These are phyloP conservation scores for Rhodophaea formosa DNA, from an alignment of 2,888 invertebrate genomes.

Conservation along the genomic window DNA sequence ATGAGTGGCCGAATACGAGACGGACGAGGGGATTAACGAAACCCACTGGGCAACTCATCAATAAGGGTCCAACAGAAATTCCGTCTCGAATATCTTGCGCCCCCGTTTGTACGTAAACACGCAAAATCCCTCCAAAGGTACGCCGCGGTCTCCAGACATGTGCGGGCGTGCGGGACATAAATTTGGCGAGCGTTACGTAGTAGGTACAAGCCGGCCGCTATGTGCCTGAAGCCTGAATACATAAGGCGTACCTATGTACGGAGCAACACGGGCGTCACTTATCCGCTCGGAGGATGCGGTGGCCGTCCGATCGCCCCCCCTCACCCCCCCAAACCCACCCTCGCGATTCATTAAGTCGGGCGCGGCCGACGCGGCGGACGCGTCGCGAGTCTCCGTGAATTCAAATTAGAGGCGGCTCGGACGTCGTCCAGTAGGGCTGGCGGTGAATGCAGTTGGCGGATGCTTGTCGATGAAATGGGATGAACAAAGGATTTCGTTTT, in stretches of 20 bases:
- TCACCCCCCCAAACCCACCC: constrained; percentile 53
- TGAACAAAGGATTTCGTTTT: constrained; percentile 6
- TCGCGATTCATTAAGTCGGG: constrained; percentile 80
- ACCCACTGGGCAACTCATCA: constrained; percentile 57
- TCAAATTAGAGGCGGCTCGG: constrained; percentile 80
- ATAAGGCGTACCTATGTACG: constrained; percentile 74
- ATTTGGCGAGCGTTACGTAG: constrained; percentile 79
- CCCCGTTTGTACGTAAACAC: constrained; percentile 76
- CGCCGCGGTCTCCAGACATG: constrained; percentile 80
- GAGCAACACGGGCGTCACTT: constrained; percentile 81
- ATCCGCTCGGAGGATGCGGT: constrained; percentile 81
- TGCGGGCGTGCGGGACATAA: constrained; percentile 81
- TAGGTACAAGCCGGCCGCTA: constrained; percentile 76
- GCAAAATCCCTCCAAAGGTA: constrained; percentile 80
- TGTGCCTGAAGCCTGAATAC: constrained; percentile 64
- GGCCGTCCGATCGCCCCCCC: constrained; percentile 75
- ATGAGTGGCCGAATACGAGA: constrained; percentile 19
- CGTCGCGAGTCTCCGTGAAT: constrained; percentile 81
- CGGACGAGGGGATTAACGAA: constrained; percentile 45
- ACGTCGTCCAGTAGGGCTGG: constrained; percentile 70
- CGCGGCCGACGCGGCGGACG: constrained; percentile 79
- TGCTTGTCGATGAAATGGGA: constrained; percentile 7
- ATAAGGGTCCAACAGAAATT: constrained; percentile 73
- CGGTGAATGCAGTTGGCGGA: background rate
- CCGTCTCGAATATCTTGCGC: constrained; percentile 73